phyloP scores from a whole-genome alignment of 64 coral and sea anemone genomes.

The Stichodactyla helianthus region DNA sequence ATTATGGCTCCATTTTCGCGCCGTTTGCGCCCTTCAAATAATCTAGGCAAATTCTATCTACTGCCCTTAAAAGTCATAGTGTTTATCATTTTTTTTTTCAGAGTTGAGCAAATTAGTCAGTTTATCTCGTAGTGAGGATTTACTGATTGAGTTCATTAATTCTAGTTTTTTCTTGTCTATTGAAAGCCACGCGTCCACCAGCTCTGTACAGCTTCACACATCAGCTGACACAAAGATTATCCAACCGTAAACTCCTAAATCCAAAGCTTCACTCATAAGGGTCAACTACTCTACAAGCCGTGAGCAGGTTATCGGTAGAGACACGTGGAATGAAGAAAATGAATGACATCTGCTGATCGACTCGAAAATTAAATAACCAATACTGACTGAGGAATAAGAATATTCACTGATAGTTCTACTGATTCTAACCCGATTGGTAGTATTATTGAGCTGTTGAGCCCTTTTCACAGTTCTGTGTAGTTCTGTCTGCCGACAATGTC shows the following conservation, averaged over 20 bases:
- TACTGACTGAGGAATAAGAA: neutral
- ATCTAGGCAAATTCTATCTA: neutral
- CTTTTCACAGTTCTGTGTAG: neutral
- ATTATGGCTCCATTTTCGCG: neutral
- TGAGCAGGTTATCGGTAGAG: neutral
- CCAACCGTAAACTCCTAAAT: neutral
- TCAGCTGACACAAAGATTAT: neutral
- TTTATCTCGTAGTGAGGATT: neutral
- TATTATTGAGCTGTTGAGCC: neutral
- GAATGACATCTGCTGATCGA: neutral
- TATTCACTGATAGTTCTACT: neutral
- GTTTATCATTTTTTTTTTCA: too few relatives aligned
- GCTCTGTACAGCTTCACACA: neutral
- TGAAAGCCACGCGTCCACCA: neutral
- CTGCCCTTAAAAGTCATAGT: too few relatives aligned
- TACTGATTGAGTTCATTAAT: neutral
- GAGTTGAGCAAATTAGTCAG: neutral
- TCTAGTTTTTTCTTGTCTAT: neutral
- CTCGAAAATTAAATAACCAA: neutral
- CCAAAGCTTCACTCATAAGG: neutral
- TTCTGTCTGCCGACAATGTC: too few relatives aligned
- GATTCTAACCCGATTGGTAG: neutral
- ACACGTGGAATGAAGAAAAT: conserved; percentile 8
- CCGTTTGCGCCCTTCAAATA: neutral
- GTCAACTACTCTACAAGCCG: neutral